Percentiles rank a stretch among this genome's conserved stretches.
phyloP scores from a whole-genome alignment of 2,888 invertebrate species.

The Macrosoma leucophasiata region DNA sequence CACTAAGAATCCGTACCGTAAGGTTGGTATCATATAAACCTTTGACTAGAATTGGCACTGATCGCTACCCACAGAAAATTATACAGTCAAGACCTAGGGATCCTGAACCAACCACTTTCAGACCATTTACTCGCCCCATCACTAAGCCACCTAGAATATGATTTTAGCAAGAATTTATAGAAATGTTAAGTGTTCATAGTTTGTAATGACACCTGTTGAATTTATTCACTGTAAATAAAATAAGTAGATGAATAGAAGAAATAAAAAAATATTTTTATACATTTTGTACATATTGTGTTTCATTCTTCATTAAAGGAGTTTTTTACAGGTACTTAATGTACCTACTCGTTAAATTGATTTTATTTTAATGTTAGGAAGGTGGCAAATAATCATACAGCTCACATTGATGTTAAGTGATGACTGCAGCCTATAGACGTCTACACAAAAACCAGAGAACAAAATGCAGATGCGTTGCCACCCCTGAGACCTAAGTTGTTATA shows the following conservation, averaged over 20 bases:
- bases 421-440: too few relatives aligned
- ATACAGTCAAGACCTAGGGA: conserved; percentile 35
- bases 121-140: conserved; percentile 41
- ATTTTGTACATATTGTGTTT: conserved; percentile 8
- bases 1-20: conserved; percentile 36
- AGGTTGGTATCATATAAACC: conserved; percentile 36
- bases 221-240: conserved; percentile 12
- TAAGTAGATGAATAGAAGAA: too few relatives aligned
- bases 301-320: too few relatives aligned
- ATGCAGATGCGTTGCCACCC: too few relatives aligned
- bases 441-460: too few relatives aligned
- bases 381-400: too few relatives aligned
- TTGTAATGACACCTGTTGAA: conserved; percentile 45
- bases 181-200: conserved; percentile 14
- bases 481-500: too few relatives aligned
- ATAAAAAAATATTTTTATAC: conserved; percentile 18
- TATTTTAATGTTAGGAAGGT: too few relatives aligned
- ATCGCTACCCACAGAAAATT: conserved; percentile 31
- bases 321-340: too few relatives aligned
- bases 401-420: too few relatives aligned
- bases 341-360: too few relatives aligned
- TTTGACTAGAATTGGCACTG: conserved; percentile 27
- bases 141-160: conserved; percentile 50
- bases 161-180: conserved; percentile 23
- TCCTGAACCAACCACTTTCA: conserved; percentile 51